These are phyloP conservation scores for Pholis gunnellus DNA, from an alignment of 2,113 vertebrate genomes.

Conservation along the genomic window DNA sequence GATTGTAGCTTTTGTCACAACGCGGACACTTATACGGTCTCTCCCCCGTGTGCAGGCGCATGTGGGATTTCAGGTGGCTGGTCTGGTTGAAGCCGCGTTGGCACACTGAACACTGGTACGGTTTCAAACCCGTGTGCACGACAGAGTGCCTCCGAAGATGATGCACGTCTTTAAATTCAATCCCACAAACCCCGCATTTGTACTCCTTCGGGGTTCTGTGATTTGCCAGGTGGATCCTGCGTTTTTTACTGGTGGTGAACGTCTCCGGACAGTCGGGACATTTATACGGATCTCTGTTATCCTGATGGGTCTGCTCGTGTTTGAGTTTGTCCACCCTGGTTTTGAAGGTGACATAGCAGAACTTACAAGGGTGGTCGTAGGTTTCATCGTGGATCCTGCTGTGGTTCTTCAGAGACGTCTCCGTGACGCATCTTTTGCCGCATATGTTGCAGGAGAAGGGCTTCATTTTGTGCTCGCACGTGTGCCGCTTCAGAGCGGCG, in stretches of 20 bases:
- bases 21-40: slow-evolving; percentile 46
- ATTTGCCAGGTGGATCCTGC: slow-evolving; percentile 20
- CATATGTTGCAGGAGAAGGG: slow-evolving; percentile 48
- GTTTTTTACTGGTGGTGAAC: slow-evolving; percentile 26
- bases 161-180: slow-evolving; percentile 11
- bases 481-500: slow-evolving; percentile 36
- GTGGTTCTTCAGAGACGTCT: slow-evolving; percentile 22
- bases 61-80: slow-evolving; percentile 54
- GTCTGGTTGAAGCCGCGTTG: slow-evolving; percentile 47
- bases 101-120: slow-evolving; percentile 45
- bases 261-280: slow-evolving; percentile 44
- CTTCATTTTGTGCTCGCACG: slow-evolving; percentile 51
- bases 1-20: slow-evolving; percentile 58
- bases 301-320: slow-evolving; percentile 43
- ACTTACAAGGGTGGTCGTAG: slow-evolving; percentile 51
- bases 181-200: slow-evolving; percentile 42
- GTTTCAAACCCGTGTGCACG: slow-evolving; percentile 55
- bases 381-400: slow-evolving; percentile 45
- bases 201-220: slow-evolving; percentile 18
- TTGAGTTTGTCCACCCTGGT: slow-evolving; percentile 46
- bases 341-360: slow-evolving; percentile 39
- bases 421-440: slow-evolving; percentile 40
- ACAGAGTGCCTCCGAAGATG: slow-evolving; percentile 48
- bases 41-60: slow-evolving; percentile 59
- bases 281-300: slow-evolving; percentile 28